Conservation (phyloP, 2,113 vertebrate genomes). For the Corythornis cristatus region DNA sequence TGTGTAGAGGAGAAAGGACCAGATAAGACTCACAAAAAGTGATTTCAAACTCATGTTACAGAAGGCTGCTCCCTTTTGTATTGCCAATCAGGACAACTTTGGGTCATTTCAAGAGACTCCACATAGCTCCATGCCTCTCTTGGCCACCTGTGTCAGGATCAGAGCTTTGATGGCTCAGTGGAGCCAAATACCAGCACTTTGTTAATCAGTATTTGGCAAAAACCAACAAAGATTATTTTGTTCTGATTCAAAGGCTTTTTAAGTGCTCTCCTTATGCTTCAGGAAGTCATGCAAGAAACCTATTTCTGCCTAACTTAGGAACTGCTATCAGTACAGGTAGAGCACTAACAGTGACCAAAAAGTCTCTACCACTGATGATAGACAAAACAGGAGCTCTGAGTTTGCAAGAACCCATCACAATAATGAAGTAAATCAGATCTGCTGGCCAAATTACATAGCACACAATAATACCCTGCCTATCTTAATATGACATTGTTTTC, state of each 20-base stretch:
- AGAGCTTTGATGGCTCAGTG: background rate
- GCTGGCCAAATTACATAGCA: background rate
- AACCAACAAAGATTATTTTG: background rate
- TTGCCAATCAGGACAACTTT: background rate
- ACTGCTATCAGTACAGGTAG: fast-evolving
- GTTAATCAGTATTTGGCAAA: background rate
- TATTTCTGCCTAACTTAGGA: background rate
- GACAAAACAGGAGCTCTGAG: background rate
- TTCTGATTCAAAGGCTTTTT: background rate
- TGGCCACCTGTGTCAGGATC: background rate
- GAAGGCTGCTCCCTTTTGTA: background rate
- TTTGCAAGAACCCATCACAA: background rate
- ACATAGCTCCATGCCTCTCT: background rate
- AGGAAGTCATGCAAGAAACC: background rate
- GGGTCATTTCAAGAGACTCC: background rate
- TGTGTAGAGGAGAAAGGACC: background rate
- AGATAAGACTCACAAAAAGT: background rate
- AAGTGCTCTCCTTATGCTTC: background rate
- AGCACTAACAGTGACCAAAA: background rate
- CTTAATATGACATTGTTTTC: background rate
- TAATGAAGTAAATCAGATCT: background rate
- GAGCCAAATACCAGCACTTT: background rate
- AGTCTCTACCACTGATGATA: background rate
- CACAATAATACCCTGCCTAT: background rate
- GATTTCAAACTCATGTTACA: background rate